Conservation (phyloP, 2,888 invertebrate species). For the Byasa hedistus region DNA sequence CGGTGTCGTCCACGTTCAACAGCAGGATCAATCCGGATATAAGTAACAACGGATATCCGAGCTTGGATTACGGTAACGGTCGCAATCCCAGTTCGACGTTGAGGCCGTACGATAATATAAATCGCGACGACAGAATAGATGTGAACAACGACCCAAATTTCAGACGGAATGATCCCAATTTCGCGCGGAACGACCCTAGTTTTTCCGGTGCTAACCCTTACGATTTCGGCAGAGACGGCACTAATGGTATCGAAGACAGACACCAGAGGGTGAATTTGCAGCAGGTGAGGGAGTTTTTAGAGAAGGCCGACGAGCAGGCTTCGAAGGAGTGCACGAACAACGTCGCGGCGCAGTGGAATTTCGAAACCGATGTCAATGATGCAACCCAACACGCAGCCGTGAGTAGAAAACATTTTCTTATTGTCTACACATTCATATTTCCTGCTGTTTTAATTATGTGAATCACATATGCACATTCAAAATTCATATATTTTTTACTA, state of each 20-base stretch:
- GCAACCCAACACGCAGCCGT: slow-evolving; percentile 91
- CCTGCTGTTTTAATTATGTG: slow-evolving; percentile 3
- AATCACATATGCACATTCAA: too few species aligned
- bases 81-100: slow-evolving; percentile 57
- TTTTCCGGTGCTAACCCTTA: slow-evolving; percentile 68
- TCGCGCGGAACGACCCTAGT: slow-evolving; percentile 69
- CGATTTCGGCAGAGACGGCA: slow-evolving; percentile 63
- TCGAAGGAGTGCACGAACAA: slow-evolving; percentile 91
- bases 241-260: slow-evolving; percentile 65
- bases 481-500: too few species aligned
- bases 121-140: slow-evolving; percentile 70
- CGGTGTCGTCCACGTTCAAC: slow-evolving; percentile 61
- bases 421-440: not conserved
- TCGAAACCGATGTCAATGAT: slow-evolving; percentile 92
- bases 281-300: slow-evolving; percentile 80
- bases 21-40: slow-evolving; percentile 68
- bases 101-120: slow-evolving; percentile 54
- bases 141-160: slow-evolving; percentile 71
- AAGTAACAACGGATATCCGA: slow-evolving; percentile 71
- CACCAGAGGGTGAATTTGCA: slow-evolving; percentile 66
- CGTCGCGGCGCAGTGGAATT: slow-evolving; percentile 94
- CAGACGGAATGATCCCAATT: slow-evolving; percentile 75
- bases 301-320: slow-evolving; percentile 86
- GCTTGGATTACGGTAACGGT: slow-evolving; percentile 54
- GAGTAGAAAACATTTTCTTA: slow-evolving; percentile 64